These are phyloP conservation scores for Matsumurasca onukii DNA, from an alignment of 1,140 invertebrate species.

Conservation along the genomic window DNA sequence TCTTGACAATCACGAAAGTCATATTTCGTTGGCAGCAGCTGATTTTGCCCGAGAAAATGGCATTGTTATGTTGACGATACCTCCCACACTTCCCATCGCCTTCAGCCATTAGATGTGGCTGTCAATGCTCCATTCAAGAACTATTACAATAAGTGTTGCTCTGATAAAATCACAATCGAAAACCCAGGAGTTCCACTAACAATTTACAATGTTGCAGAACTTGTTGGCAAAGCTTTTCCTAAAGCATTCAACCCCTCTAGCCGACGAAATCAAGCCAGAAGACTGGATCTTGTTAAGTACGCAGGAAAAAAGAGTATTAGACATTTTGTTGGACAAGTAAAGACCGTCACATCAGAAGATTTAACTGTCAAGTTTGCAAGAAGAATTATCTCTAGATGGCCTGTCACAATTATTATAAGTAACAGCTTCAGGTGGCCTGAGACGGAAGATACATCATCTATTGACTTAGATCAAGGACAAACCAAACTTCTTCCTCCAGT, in stretches of 20 bases:
- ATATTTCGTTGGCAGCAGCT: constrained; percentile 40
- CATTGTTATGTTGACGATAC: constrained; percentile 43
- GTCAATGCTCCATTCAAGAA: constrained; percentile 43
- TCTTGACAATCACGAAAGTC: constrained; percentile 47
- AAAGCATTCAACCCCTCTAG: constrained; percentile 47
- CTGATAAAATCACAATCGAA: constrained; percentile 40
- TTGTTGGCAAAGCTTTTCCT: constrained; percentile 41
- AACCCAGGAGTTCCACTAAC: constrained; percentile 45
- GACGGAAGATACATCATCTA: no score
- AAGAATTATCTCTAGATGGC: neutral
- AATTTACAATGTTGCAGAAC: constrained; percentile 45
- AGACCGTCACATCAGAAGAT: constrained; percentile 47
- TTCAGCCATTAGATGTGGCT: constrained; percentile 44
- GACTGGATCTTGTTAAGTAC: no score
- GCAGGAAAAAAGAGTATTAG: constrained; percentile 47
- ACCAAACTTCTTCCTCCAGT: no score
- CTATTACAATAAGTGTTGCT: constrained; percentile 33
- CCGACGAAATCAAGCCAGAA: no score
- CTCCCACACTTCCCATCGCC: constrained; percentile 44
- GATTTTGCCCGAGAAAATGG: constrained; percentile 39
- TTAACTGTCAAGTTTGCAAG: constrained; percentile 36
- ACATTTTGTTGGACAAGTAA: constrained; percentile 48
- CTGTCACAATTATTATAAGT: neutral
- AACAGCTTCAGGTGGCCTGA: no score
- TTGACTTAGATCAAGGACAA: no score